Evolutionary conservation across 2,797 vertebrate genomes (phyloP), one percentile per base, ranked within the genome.

Genomic region (Manis javanica): DNA sequence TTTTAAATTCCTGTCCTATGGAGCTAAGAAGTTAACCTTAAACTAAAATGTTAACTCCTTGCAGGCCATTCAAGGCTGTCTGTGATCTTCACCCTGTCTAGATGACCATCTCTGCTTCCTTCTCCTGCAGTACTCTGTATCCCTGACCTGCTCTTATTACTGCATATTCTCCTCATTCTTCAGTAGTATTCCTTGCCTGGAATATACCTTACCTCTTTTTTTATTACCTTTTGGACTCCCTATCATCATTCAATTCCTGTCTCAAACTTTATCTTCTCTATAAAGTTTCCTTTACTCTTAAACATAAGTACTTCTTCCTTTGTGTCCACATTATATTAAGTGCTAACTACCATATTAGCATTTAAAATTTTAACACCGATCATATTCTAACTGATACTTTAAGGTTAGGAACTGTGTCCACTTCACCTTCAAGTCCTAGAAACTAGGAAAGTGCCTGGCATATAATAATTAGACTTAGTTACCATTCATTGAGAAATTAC

Each of bases 381-480:
- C 61, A 31, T 88, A n/a, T 26, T 68, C 23, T 90, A 72, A 81
- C 24, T 87, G 59, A 55, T 81, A 71, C 18, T 72, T 83, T 59
- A 71, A 91, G 31, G 14, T 84, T 94, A 87, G 88, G 39, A 24
- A 79, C 53, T 37, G 1, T 87, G 51, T 94, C 53, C 26, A 55
- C 69, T 94, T 88, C 86, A 55, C 81, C 61, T 88, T 87, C 57
- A 88, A 87, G 86, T 94, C 68, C 31, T 87, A 81, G 71, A 87
- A 87, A 31, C 29, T 51, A 42, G 31, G 59, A 59, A 93, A 94
- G 31, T 49, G 12, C 37, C 64, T 78, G 12, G 9, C 39, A 86
- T 92, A 23, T 69, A 75, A 37, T 74, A 92, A 92, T 86, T 74
- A 61, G 84, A 89, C 49, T 9, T 34, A 71, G n/a, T 90, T 89